These are phyloP conservation scores for Goniozus legneri DNA, from an alignment of 1,140 invertebrate species.

Conservation along the genomic window DNA sequence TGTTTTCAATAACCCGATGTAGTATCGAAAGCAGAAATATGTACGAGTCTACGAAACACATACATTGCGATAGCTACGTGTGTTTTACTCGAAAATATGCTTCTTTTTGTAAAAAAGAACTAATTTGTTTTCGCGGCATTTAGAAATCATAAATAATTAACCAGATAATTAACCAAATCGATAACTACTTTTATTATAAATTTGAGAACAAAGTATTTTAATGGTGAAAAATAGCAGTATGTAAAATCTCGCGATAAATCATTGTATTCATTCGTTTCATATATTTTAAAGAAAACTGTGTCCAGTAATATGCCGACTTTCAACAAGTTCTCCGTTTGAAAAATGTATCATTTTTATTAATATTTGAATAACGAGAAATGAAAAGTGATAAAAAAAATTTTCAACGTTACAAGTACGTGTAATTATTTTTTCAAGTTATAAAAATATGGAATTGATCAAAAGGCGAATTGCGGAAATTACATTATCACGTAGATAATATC, in stretches of 20 bases:
- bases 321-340: not conserved
- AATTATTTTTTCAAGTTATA: not conserved
- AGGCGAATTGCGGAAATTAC: not conserved
- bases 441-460: slow-evolving; percentile 10
- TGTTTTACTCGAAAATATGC: not conserved
- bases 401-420: not conserved
- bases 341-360: not conserved
- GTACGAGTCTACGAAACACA: not conserved
- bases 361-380: not conserved
- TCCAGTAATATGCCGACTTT: too few species aligned
- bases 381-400: not conserved
- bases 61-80: not conserved
- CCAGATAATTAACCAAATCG: not conserved
- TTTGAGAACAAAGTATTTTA: not conserved
- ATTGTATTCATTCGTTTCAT: too few species aligned
- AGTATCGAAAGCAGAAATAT: not conserved
- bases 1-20: not conserved
- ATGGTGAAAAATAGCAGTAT: not conserved
- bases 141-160: not conserved
- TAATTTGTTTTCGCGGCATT: not conserved
- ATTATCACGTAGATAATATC: not conserved
- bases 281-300: too few species aligned
- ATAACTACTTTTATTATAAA: slow-evolving; percentile 1
- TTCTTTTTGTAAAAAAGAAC: not conserved
- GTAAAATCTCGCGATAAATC: not conserved